Conservation (phyloP, 2,113 vertebrate species). For the Actenoides lindsayi region DNA sequence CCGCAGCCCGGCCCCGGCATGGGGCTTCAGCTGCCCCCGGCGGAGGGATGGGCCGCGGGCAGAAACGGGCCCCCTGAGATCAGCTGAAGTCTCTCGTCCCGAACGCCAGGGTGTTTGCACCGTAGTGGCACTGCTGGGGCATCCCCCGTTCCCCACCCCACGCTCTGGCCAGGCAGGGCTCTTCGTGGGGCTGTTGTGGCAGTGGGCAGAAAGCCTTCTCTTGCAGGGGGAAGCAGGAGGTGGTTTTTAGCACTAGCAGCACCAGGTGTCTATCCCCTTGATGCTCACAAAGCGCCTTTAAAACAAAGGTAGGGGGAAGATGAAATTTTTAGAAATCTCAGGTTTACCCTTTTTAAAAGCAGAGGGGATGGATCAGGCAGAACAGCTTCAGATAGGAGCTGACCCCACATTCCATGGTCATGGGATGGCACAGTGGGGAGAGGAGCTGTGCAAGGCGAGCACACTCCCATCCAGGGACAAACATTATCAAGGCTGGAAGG, state of each 20-base stretch:
- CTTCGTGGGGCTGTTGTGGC: neutral
- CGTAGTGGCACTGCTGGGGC: neutral
- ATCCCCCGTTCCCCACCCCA: neutral
- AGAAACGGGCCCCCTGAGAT: neutral
- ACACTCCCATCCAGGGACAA: neutral
- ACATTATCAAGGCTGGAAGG: neutral
- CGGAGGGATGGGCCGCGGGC: neutral
- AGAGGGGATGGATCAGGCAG: neutral
- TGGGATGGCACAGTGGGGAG: neutral
- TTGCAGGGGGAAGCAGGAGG: neutral
- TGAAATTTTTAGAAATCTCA: neutral
- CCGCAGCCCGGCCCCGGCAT: neutral
- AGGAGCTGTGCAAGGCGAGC: neutral
- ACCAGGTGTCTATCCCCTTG: rapidly evolving
- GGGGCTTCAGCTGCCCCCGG: neutral
- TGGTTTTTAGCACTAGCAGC: neutral
- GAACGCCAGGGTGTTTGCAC: too few species aligned
- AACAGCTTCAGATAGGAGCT: neutral
- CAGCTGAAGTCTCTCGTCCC: neutral
- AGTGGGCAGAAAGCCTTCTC: neutral
- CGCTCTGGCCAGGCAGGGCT: neutral
- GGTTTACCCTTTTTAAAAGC: neutral
- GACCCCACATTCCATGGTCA: rapidly evolving
- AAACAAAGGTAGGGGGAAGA: neutral
- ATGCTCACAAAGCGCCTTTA: neutral